phyloP scores from a whole-genome alignment of 2,797 vertebrate genomes.

The Mallotus villosus region DNA sequence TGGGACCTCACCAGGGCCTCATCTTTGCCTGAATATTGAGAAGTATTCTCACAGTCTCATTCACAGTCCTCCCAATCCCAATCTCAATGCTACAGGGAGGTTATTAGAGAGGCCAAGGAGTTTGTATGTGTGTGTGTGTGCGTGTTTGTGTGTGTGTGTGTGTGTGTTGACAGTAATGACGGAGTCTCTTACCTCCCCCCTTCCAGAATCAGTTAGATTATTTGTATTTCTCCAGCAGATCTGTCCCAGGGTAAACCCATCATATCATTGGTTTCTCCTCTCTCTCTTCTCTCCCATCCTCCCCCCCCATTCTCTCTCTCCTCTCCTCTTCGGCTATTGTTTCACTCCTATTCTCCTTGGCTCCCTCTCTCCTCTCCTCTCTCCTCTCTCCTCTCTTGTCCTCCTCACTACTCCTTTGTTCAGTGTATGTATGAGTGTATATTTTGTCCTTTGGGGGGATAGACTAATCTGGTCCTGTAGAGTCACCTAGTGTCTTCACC shows the following conservation, averaged over 20 bases:
- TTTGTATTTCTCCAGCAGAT: background rate
- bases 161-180: background rate
- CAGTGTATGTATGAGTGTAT: too few species aligned
- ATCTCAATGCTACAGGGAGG: background rate
- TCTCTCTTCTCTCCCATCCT: background rate
- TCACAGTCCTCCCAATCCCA: background rate
- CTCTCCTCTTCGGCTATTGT: background rate
- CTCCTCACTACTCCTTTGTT: background rate
- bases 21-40: conserved; percentile 71
- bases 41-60: conserved; percentile 35
- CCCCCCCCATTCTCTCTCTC: conserved; percentile 14
- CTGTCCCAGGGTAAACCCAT: background rate
- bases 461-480: too few species aligned
- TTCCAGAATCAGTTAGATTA: background rate
- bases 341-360: background rate
- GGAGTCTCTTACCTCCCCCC: background rate
- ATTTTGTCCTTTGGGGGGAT: too few species aligned
- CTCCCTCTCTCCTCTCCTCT: too few species aligned
- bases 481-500: background rate
- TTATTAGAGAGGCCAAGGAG: background rate
- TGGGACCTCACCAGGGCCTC: conserved; percentile 70
- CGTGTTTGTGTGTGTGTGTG: background rate
- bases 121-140: background rate
- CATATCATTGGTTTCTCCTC: background rate
- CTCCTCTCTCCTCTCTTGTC: background rate